Evolutionary conservation across 1,140 invertebrate genomes (phyloP).

Genomic region (Ectropis grisescens): DNA sequence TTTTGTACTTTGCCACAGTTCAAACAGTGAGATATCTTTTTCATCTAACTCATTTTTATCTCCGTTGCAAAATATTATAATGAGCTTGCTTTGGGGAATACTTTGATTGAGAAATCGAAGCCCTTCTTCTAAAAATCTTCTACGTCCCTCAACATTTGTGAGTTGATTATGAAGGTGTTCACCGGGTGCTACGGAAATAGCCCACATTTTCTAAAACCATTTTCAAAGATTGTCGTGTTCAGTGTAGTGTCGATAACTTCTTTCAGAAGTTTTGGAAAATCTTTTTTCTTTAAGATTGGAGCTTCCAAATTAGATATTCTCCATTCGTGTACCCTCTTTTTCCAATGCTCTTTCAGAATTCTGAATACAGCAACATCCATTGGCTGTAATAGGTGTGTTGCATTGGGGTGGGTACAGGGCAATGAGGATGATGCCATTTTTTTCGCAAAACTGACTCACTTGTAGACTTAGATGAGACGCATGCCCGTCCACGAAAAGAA

Average conservation of each 20-base stretch:
- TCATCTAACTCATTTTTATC: too few species aligned
- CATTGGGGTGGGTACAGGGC: constrained; percentile 34
- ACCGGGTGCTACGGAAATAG: too few species aligned
- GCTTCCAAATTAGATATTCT: constrained; percentile 4
- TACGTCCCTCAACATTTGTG: too few species aligned
- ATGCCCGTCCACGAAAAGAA: constrained; percentile 41
- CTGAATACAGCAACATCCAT: constrained; percentile 34
- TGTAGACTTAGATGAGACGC: constrained; percentile 24
- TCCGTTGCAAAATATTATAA: too few species aligned
- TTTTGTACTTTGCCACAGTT: too few species aligned
- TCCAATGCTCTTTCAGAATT: constrained; percentile 30
- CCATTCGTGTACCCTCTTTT: constrained; percentile 21
- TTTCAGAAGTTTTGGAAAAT: constrained; percentile 10
- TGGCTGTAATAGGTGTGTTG: constrained; percentile 35
- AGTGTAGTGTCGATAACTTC: constrained; percentile 8
- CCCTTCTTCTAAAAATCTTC: too few species aligned
- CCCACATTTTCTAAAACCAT: constrained; percentile 16
- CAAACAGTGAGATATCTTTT: too few species aligned
- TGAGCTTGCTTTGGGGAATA: too few species aligned
- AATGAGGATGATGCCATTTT: constrained; percentile 26
- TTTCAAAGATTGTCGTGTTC: constrained; percentile 8
- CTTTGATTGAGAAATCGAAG: too few species aligned
- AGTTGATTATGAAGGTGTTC: too few species aligned
- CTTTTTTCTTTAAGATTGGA: constrained; percentile 10
- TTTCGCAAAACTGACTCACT: constrained; percentile 21